Evolutionary conservation across 2,888 invertebrate genomes (phyloP).

Genomic region (Leucania comma): DNA sequence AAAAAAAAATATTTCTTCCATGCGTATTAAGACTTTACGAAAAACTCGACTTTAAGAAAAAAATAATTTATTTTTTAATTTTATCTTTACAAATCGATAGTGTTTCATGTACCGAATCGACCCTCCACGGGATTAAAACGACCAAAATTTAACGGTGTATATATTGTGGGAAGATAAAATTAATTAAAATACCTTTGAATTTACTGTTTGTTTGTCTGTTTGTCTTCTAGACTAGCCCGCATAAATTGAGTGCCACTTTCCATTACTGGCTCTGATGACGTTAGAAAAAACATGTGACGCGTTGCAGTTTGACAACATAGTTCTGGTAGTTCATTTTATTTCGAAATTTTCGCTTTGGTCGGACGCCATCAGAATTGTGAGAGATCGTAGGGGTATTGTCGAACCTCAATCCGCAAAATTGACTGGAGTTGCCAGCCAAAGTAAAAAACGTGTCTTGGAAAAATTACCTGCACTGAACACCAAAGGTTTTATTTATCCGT

Average conservation of each 20-base stretch:
- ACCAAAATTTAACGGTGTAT: too few relatives aligned
- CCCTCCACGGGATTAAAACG: too few relatives aligned
- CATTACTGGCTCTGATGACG: constrained; percentile 17
- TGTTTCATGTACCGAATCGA: too few relatives aligned
- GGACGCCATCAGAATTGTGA: constrained; percentile 2
- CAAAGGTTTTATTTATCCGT: background rate
- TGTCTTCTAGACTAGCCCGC: constrained; percentile 3
- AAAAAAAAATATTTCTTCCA: too few relatives aligned
- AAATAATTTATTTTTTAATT: too few relatives aligned
- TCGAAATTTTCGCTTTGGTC: constrained; percentile 15
- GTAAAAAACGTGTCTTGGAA: background rate
- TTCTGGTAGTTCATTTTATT: constrained; percentile 30
- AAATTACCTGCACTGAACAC: background rate
- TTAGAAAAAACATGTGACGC: constrained; percentile 14
- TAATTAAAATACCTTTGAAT: background rate
- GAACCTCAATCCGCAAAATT: constrained; percentile 7
- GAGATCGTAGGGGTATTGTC: constrained; percentile 1
- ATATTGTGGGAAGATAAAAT: too few relatives aligned
- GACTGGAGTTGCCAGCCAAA: background rate
- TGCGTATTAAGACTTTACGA: too few relatives aligned
- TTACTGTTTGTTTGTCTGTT: background rate
- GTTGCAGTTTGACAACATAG: constrained; percentile 8
- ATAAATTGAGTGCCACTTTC: constrained; percentile 27
- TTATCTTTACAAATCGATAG: too few relatives aligned
- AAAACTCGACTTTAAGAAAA: too few relatives aligned